Evolutionary conservation across 2,113 vertebrate genomes (phyloP).

Genomic region (Terrapene triunguis): DNA sequence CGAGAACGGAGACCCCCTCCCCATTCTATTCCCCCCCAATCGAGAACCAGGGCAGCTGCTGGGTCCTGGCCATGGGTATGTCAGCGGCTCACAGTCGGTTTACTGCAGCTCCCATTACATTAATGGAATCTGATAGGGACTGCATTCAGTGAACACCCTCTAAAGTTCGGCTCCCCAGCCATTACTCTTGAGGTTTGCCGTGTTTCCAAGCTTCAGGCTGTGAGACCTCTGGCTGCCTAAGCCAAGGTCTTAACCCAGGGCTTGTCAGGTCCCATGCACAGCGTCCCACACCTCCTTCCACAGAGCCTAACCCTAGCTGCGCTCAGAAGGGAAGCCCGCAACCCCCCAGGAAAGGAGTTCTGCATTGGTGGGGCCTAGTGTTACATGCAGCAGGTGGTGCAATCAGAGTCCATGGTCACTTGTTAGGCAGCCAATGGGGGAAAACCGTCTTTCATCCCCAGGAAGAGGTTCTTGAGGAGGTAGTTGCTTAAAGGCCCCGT

Average conservation of each 20-base stretch:
- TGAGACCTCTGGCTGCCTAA: neutral
- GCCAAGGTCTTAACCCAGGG: neutral
- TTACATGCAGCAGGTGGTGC: neutral
- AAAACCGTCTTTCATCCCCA: neutral
- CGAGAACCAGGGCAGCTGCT: neutral
- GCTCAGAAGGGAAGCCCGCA: rapidly evolving
- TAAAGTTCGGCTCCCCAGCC: neutral
- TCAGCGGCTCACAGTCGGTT: too few relatives aligned
- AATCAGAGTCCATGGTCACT: neutral
- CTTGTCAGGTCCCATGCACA: neutral
- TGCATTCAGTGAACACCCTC: too few relatives aligned
- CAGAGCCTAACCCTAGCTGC: neutral
- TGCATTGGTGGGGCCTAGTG: neutral
- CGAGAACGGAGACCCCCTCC: too few relatives aligned
- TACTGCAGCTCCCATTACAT: too few relatives aligned
- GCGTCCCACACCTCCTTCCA: neutral
- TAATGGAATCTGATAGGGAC: too few relatives aligned
- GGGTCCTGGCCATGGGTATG: too few relatives aligned
- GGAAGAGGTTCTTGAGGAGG: neutral
- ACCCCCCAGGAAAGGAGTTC: neutral
- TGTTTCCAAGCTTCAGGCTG: neutral
- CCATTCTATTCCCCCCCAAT: neutral
- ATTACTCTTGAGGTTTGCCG: neutral
- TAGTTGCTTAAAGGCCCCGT: neutral
- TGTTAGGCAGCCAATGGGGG: neutral